Evolutionary conservation across 2,888 invertebrate species (phyloP).

Genomic region (Dicyrtomina minuta): DNA sequence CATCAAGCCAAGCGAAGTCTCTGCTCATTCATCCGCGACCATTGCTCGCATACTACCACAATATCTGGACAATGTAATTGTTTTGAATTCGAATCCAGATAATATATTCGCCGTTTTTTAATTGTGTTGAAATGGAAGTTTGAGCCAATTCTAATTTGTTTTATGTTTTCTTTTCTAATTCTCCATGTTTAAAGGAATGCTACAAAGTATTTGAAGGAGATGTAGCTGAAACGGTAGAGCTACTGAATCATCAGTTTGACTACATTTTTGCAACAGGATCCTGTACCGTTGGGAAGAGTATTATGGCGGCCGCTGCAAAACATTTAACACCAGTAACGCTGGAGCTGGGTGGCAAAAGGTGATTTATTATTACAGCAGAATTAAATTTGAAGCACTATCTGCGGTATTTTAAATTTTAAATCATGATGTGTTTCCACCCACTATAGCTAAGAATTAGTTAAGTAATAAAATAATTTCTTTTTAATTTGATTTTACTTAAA

Average conservation of each 20-base stretch:
- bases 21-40: slow-evolving; percentile 70
- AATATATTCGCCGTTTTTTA: too few species aligned
- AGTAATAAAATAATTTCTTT: background rate
- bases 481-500: background rate
- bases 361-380: slow-evolving; percentile 32
- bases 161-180: background rate
- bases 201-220: slow-evolving; percentile 80
- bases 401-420: too few species aligned
- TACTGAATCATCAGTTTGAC: slow-evolving; percentile 87
- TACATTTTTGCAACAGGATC: slow-evolving; percentile 82
- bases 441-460: too few species aligned
- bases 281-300: slow-evolving; percentile 78
- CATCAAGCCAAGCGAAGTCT: slow-evolving; percentile 90
- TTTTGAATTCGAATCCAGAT: too few species aligned
- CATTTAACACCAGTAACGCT: slow-evolving; percentile 88
- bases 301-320: slow-evolving; percentile 74
- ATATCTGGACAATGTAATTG: slow-evolving; percentile 54
- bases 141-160: too few species aligned
- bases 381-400: too few species aligned
- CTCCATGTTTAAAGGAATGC: slow-evolving; percentile 70
- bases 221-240: slow-evolving; percentile 77
- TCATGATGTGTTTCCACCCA: too few species aligned
- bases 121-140: too few species aligned
- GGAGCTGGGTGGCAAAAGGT: slow-evolving; percentile 86
- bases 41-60: slow-evolving; percentile 70